phyloP scores from a whole-genome alignment of 2,797 vertebrate genomes.

The Alcedo quadribrachys region DNA sequence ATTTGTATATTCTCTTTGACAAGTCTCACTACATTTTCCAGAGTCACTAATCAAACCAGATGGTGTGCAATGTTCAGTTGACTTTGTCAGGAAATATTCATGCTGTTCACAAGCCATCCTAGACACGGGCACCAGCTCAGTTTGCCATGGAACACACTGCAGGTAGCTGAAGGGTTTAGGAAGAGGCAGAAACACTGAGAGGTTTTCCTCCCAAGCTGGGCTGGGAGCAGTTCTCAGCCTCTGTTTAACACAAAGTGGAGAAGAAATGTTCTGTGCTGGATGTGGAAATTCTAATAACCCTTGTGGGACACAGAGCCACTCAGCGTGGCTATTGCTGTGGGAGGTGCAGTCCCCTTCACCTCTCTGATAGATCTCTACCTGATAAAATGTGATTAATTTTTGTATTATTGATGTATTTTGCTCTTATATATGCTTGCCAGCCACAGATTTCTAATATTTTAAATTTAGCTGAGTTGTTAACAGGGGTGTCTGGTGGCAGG shows the following conservation, averaged over 20 bases:
- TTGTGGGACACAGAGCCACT: background rate
- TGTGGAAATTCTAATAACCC: accelerated
- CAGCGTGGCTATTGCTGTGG: background rate
- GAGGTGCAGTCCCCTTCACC: background rate
- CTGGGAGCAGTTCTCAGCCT: background rate
- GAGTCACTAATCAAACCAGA: background rate
- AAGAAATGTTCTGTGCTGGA: background rate
- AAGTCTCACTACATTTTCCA: background rate
- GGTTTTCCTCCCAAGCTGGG: background rate
- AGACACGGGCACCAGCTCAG: background rate
- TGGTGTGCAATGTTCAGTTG: background rate
- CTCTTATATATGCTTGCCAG: background rate
- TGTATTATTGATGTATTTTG: background rate
- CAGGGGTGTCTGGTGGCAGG: background rate
- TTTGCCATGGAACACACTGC: background rate
- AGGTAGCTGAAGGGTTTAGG: background rate
- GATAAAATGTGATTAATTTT: background rate
- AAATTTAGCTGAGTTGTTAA: background rate
- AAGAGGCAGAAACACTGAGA: background rate
- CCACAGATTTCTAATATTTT: background rate
- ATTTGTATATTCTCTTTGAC: background rate
- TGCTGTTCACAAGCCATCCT: background rate
- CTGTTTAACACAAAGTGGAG: background rate
- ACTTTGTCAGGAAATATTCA: background rate
- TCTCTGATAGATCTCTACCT: background rate